Evolutionary conservation across 2,888 invertebrate species (phyloP).

Genomic region (Quadroppia sp.): DNA sequence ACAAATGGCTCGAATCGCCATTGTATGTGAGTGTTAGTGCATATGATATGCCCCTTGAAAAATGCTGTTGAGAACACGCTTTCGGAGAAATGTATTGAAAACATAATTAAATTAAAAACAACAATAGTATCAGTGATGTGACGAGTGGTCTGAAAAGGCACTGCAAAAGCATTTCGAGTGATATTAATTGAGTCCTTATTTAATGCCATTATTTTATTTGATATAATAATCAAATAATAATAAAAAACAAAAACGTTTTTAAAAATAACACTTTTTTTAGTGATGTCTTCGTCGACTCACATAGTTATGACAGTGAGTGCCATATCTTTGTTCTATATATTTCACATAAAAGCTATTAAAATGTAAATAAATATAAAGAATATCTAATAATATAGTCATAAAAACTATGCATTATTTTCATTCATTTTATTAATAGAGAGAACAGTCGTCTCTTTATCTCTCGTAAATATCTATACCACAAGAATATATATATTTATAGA

Average conservation of each 20-base stretch:
- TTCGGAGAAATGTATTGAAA: no score
- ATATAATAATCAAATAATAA: no score
- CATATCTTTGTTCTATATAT: neutral
- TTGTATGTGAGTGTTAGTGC: conserved; percentile 16
- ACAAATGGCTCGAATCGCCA: conserved; percentile 23
- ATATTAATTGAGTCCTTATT: no score
- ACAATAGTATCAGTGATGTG: no score
- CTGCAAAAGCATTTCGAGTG: no score
- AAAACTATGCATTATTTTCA: neutral
- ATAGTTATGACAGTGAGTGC: neutral
- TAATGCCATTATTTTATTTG: no score
- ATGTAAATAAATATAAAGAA: conserved; percentile 3
- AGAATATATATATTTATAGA: no score
- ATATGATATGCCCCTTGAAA: conserved; percentile 12
- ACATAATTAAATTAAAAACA: no score
- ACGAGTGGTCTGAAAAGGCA: no score
- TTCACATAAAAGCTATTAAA: conserved; percentile 9
- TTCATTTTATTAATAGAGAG: neutral
- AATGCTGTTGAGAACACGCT: no score
- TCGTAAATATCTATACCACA: neutral
- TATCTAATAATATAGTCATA: neutral
- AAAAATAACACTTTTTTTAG: no score
- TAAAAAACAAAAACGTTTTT: no score
- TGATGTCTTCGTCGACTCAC: neutral
- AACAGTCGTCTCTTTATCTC: neutral